A percentile compares a stretch with the other conserved stretches of the same genome.
These are phyloP conservation scores for Agriotes lineatus DNA, from an alignment of 2,888 invertebrate species.

Conservation along the genomic window DNA sequence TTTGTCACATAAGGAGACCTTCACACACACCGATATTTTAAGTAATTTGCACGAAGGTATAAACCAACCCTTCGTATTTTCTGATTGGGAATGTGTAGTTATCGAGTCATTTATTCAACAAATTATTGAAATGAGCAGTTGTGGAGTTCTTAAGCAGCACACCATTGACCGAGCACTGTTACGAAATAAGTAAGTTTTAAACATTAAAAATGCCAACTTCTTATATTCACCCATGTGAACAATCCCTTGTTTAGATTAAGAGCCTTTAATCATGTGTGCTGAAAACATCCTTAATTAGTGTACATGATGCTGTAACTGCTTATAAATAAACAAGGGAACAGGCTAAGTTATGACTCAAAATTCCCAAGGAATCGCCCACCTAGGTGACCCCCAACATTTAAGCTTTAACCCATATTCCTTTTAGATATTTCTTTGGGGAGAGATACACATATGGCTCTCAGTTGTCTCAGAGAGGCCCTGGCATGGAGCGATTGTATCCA, in stretches of 20 bases:
- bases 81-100: conserved; percentile 61
- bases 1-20: not conserved
- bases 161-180: conserved; percentile 68
- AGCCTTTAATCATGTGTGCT: too few relatives aligned
- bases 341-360: too few relatives aligned
- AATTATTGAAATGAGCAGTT: conserved; percentile 56
- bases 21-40: not conserved
- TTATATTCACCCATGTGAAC: too few relatives aligned
- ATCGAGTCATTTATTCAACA: conserved; percentile 68
- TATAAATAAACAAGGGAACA: too few relatives aligned
- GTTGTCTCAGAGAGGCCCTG: conserved; percentile 60
- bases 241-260: too few relatives aligned
- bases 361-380: too few relatives aligned
- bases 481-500: conserved; percentile 67
- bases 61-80: conserved; percentile 63
- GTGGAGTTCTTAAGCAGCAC: conserved; percentile 63
- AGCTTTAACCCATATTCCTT: too few relatives aligned
- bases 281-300: too few relatives aligned
- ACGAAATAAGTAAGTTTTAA: conserved; percentile 63
- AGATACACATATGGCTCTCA: conserved; percentile 70
- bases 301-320: too few relatives aligned
- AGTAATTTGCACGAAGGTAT: conserved; percentile 43
- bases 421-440: conserved; percentile 68
- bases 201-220: not conserved
- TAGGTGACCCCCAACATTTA: too few relatives aligned